These are phyloP conservation scores for Bostrychus sinensis DNA, from an alignment of 2,113 vertebrate genomes.

Conservation along the genomic window DNA sequence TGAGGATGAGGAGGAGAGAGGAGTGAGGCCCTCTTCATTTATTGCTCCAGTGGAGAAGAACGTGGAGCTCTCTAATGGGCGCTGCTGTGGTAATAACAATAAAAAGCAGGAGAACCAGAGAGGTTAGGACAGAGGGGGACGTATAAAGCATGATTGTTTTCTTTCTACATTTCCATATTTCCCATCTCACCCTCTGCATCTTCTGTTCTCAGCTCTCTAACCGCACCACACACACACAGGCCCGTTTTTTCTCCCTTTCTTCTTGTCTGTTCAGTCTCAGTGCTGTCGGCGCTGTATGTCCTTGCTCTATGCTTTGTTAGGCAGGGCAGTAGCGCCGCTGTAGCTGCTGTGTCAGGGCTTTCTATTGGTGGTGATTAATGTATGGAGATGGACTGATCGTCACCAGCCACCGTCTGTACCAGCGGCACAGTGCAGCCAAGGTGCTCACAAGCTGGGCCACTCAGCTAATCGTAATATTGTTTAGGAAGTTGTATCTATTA, in stretches of 20 bases:
- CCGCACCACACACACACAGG: constrained; percentile 60
- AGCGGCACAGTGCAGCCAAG: constrained; percentile 80
- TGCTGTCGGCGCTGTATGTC: constrained; percentile 96
- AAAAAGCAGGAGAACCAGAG: constrained; percentile 71
- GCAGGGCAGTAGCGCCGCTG: constrained; percentile 86
- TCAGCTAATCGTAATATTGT: constrained; percentile 13
- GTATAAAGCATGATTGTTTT: constrained; percentile 71
- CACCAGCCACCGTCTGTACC: constrained; percentile 93
- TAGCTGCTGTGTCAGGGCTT: constrained; percentile 97
- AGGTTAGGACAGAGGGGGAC: constrained; percentile 64
- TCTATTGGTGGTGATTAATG: constrained; percentile 99
- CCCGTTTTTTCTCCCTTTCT: constrained; percentile 78
- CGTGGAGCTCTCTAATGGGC: constrained; percentile 96
- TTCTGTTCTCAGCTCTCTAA: constrained; percentile 75
- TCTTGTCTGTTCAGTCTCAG: constrained; percentile 80
- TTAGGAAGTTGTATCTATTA: not conserved
- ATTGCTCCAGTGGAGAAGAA: constrained; percentile 99
- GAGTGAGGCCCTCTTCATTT: constrained; percentile 95
- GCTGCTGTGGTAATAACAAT: constrained; percentile 98
- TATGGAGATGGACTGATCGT: constrained; percentile 92
- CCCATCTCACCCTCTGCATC: constrained; percentile 70
- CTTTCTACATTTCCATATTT: constrained; percentile 70
- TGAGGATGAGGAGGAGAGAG: constrained; percentile 66
- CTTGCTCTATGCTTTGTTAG: constrained; percentile 99
- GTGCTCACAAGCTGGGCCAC: constrained; percentile 66